These are phyloP conservation scores for Synanthedon vespiformis DNA, from an alignment of 2,888 invertebrate genomes.

Conservation along the genomic window DNA sequence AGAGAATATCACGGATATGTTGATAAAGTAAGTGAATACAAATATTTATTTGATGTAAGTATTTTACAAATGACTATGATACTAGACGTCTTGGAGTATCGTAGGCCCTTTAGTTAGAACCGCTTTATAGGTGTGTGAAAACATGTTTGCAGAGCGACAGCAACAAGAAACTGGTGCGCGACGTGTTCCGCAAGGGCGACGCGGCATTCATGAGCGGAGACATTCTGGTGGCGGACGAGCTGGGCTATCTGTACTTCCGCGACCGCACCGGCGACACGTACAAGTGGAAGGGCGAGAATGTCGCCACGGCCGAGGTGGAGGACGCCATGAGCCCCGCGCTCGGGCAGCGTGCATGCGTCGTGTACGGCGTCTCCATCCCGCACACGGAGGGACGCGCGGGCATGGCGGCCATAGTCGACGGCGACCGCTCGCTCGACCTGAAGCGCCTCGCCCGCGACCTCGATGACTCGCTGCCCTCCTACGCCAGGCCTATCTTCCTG, in stretches of 20 bases:
- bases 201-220: constrained; percentile 92
- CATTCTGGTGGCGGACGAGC: constrained; percentile 88
- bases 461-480: constrained; percentile 80
- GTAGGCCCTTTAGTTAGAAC: no score
- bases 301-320: constrained; percentile 96
- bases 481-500: constrained; percentile 91
- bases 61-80: background rate
- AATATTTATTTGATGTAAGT: background rate
- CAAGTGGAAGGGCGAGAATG: constrained; percentile 97
- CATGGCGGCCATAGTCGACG: constrained; percentile 91
- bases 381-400: constrained; percentile 89
- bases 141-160: constrained; percentile 73
- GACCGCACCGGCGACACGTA: constrained; percentile 91
- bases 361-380: constrained; percentile 93
- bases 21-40: constrained; percentile 49
- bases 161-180: constrained; percentile 83
- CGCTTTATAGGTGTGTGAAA: no score
- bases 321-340: constrained; percentile 84
- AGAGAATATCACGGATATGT: constrained; percentile 73
- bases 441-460: constrained; percentile 73
- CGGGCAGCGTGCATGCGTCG: constrained; percentile 81
- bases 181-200: constrained; percentile 90
- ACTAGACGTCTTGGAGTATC: no score
- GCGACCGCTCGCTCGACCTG: constrained; percentile 71
- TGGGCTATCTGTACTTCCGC: constrained; percentile 93